These are phyloP conservation scores for Epizoanthus scotinus DNA, from an alignment of 92 coral and sea anemone genomes.

Conservation along the genomic window DNA sequence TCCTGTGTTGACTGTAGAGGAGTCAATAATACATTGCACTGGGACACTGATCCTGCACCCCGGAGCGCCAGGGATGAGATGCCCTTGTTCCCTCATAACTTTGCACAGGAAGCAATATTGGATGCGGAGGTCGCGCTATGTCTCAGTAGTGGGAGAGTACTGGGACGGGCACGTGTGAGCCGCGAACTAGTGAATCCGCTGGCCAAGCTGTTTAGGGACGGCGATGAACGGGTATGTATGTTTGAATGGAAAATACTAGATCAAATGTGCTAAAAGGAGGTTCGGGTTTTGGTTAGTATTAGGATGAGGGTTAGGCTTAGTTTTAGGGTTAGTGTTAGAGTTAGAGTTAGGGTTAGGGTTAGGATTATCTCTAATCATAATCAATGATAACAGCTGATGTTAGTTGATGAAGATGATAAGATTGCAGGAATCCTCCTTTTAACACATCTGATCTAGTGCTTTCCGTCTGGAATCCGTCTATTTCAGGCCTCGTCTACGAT, in stretches of 20 bases:
- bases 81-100: conserved; percentile 5
- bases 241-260: too few relatives aligned
- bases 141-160: conserved; percentile 39
- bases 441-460: too few relatives aligned
- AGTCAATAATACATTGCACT: neutral
- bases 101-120: conserved; percentile 61
- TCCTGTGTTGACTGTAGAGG: neutral
- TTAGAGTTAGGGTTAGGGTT: too few relatives aligned
- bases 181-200: conserved; percentile 60
- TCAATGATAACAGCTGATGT: too few relatives aligned
- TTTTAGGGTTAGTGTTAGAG: too few relatives aligned
- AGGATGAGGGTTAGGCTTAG: too few relatives aligned
- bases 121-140: conserved; percentile 73
- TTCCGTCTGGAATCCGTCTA: too few relatives aligned
- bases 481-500: neutral
- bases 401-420: too few relatives aligned
- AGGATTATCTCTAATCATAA: too few relatives aligned
- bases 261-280: too few relatives aligned
- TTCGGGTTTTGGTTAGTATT: too few relatives aligned
- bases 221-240: conserved; percentile 70
- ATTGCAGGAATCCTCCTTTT: too few relatives aligned
- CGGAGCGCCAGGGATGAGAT: conserved; percentile 37
- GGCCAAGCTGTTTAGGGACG: conserved; percentile 63
- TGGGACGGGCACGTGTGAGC: conserved; percentile 29
- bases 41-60: conserved; percentile 36